These are phyloP conservation scores for Lucilia cuprina DNA, from an alignment of 1,140 invertebrate genomes.

Conservation along the genomic window DNA sequence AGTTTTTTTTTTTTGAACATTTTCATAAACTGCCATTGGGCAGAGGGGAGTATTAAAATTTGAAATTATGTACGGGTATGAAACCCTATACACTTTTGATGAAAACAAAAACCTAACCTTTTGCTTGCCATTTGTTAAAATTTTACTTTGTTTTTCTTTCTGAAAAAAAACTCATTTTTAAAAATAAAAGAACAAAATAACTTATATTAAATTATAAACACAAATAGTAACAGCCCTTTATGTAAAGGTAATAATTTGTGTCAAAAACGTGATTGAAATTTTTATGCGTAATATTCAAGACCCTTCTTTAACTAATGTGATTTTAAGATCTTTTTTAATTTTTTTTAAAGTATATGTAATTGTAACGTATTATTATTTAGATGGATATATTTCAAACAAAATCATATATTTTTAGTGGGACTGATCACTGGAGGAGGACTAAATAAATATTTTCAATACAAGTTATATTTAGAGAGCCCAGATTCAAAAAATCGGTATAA, in stretches of 20 bases:
- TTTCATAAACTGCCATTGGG: neutral
- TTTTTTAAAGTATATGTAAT: conserved; percentile 1
- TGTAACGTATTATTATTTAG: neutral
- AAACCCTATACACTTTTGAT: neutral
- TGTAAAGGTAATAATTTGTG: conserved; percentile 29
- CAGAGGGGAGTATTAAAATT: neutral
- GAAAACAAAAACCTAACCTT: neutral
- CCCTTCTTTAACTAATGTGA: neutral
- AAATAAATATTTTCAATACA: too few species aligned
- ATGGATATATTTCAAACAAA: too few species aligned
- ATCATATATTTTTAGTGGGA: neutral
- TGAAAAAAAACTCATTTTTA: neutral
- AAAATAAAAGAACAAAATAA: neutral
- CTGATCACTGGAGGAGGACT: neutral
- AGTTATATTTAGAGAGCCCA: too few species aligned
- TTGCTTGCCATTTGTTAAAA: neutral
- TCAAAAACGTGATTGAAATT: conserved; percentile 38
- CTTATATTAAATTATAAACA: neutral
- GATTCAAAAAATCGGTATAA: too few species aligned
- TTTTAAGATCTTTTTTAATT: neutral
- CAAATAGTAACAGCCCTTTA: neutral
- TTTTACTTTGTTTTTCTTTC: neutral
- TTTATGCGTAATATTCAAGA: neutral
- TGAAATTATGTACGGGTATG: neutral
- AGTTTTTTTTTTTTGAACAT: neutral